Evolutionary conservation across 2,113 vertebrate genomes (phyloP), one percentile per base, ranked within the genome.

Genomic region (Parus major): DNA sequence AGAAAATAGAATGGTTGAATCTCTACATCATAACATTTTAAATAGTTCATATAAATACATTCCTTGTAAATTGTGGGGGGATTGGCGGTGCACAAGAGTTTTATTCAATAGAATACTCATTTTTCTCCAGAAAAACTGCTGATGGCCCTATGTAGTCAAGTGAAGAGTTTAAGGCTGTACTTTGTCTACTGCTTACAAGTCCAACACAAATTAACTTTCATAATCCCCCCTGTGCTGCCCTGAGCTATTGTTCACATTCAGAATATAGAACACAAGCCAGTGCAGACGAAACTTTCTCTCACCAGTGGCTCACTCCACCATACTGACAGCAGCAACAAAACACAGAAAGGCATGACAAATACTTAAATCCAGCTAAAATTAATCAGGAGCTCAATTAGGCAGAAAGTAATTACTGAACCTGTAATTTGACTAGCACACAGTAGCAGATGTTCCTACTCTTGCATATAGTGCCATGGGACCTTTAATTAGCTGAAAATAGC

Each of bases 391-490:
- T 96, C 79, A 94, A 91, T 94, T 93, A 96, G 69, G 82, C 85
- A 96, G 92, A 95, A 95, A 84, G 76, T 93, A 95, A 94, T 96
- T 94, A 90, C 79, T 10, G 6, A 95, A 96, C 47, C 68, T 93
- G 85, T 92, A 93, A 96, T 96, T 93, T 95, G 85, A 94, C 71
- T 80, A 93, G 50, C 55, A 66, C 73, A 90, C 33, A 66, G 84
- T 87, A 96, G 81, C 95, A 95, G 94, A 96, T 95, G 94, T 90
- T 94, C 87, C 47, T 92, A 53, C 71, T 91, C 84, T 95, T 83
- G 71, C 47, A 36, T 65, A 71, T 56, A 70, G 75, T 90, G 64
- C 47, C 77, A 78, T 59, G 79, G 82, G 95, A 96, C 79, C 39
- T 70, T 93, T 94, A 95, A 95, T 95, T 95, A 94, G 29, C 53